Evolutionary conservation across 2,888 invertebrate genomes (phyloP).

Genomic region (Parochlus steinenii): DNA sequence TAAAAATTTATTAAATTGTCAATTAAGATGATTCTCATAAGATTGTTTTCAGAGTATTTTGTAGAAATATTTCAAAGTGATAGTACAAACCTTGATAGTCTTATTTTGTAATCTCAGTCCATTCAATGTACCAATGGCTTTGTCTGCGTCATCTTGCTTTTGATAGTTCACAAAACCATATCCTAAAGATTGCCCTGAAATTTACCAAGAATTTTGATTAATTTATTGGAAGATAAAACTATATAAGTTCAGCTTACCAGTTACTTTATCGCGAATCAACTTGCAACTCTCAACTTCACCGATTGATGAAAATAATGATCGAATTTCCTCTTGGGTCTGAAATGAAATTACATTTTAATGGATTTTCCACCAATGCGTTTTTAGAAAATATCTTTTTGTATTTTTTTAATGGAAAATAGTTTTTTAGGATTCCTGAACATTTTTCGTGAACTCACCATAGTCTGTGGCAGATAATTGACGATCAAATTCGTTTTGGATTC

Average conservation of each 20-base stretch:
- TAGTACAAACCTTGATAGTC: slow-evolving; percentile 81
- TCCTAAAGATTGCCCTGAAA: slow-evolving; percentile 85
- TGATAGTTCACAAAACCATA: slow-evolving; percentile 99
- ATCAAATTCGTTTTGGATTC: slow-evolving; percentile 92
- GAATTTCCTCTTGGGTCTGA: slow-evolving; percentile 92
- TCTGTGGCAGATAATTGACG: slow-evolving; percentile 89
- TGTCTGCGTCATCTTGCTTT: slow-evolving; percentile 92
- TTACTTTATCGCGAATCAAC: slow-evolving; percentile 90
- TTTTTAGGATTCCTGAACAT: no score
- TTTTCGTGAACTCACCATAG: no score
- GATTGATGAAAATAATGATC: slow-evolving; percentile 84
- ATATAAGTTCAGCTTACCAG: slow-evolving; percentile 39
- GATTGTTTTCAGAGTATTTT: no score
- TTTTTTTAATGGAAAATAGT: no score
- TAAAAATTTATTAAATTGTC: no score
- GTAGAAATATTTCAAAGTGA: no score
- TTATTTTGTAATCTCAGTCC: slow-evolving; percentile 97
- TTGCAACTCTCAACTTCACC: slow-evolving; percentile 97
- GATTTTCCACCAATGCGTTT: no score
- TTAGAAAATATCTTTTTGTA: no score
- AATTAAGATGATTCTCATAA: slow-evolving; percentile 1
- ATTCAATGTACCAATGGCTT: slow-evolving; percentile 95
- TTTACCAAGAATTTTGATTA: background rate
- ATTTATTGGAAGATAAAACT: slow-evolving; percentile 2
- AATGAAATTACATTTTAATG: no score